phyloP scores from a whole-genome alignment of 2,888 invertebrate genomes.

The Ichneumoninae sp. region DNA sequence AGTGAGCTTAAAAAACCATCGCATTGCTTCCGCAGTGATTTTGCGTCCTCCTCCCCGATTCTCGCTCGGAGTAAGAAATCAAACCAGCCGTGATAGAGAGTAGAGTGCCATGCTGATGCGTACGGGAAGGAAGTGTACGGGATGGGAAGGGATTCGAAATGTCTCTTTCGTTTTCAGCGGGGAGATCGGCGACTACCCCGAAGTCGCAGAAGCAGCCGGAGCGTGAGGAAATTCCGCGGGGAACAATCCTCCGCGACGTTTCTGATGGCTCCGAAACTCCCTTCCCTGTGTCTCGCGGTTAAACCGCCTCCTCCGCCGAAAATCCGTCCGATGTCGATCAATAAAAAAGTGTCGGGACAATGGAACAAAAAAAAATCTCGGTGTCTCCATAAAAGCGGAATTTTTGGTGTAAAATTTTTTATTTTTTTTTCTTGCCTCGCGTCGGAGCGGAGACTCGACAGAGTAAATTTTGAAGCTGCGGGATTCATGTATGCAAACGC shows the following conservation, averaged over 20 bases:
- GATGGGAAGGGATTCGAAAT: slow-evolving; percentile 42
- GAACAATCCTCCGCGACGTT: slow-evolving; percentile 65
- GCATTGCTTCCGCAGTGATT: slow-evolving; percentile 28
- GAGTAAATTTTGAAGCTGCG: slow-evolving; percentile 32
- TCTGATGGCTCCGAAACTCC: slow-evolving; percentile 33
- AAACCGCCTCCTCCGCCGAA: slow-evolving; percentile 22
- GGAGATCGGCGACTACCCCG: slow-evolving; percentile 28
- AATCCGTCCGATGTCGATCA: slow-evolving; percentile 50
- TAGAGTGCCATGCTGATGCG: slow-evolving; percentile 46
- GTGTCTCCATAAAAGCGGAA: slow-evolving; percentile 20
- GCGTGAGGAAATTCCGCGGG: slow-evolving; percentile 69
- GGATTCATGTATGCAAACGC: slow-evolving; percentile 62
- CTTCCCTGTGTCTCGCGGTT: slow-evolving; percentile 6
- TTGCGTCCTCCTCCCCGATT: slow-evolving; percentile 17
- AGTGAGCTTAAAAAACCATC: slow-evolving; percentile 7
- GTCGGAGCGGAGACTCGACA: background rate
- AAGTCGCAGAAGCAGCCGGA: slow-evolving; percentile 48
- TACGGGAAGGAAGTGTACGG: slow-evolving; percentile 10
- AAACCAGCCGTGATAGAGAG: slow-evolving; percentile 65
- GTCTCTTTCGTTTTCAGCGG: slow-evolving; percentile 53
- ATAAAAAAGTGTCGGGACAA: slow-evolving; percentile 62
- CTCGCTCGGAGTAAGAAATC: slow-evolving; percentile 58
- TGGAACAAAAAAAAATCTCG: slow-evolving; percentile 57
- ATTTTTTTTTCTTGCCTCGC: background rate
- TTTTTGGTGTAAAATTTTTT: background rate